Conservation (phyloP, 2,888 invertebrate genomes). For the Yponomeuta sedellus region DNA sequence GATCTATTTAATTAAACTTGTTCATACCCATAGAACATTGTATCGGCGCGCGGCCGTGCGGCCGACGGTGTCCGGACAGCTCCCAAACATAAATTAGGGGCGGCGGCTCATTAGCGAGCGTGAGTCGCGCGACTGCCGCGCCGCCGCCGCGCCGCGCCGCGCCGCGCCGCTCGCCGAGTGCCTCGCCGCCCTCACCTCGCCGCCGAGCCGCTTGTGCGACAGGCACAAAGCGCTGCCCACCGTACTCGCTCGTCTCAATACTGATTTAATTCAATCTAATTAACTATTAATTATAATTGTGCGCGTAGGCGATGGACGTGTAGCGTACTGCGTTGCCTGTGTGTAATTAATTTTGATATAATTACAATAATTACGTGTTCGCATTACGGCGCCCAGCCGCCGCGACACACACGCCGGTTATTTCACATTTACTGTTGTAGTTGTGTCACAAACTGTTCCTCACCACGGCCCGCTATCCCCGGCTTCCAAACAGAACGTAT, state of each 20-base stretch:
- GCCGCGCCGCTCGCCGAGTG: constrained; percentile 22
- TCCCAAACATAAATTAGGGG: neutral
- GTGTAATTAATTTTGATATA: constrained; percentile 13
- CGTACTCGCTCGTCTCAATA: too few species aligned
- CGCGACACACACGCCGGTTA: neutral
- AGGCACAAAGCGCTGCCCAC: constrained; percentile 21
- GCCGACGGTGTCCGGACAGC: neutral
- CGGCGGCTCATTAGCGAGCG: neutral
- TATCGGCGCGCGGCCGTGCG: neutral
- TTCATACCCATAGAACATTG: neutral
- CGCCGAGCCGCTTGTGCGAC: constrained; percentile 21
- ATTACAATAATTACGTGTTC: constrained; percentile 13
- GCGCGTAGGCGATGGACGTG: neutral
- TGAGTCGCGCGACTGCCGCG: constrained; percentile 4
- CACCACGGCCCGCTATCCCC: too few species aligned
- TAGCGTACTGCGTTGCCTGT: neutral
- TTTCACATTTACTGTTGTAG: too few species aligned
- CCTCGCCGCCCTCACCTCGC: too few species aligned
- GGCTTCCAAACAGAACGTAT: too few species aligned
- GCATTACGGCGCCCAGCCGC: constrained; percentile 1
- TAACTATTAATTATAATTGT: constrained; percentile 5
- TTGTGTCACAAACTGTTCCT: too few species aligned
- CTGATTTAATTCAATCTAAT: constrained; percentile 8
- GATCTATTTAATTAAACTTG: neutral
- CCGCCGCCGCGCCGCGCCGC: constrained; percentile 19